Evolutionary conservation across 2,797 vertebrate species (phyloP).

Genomic region (Bovichtus variegatus): DNA sequence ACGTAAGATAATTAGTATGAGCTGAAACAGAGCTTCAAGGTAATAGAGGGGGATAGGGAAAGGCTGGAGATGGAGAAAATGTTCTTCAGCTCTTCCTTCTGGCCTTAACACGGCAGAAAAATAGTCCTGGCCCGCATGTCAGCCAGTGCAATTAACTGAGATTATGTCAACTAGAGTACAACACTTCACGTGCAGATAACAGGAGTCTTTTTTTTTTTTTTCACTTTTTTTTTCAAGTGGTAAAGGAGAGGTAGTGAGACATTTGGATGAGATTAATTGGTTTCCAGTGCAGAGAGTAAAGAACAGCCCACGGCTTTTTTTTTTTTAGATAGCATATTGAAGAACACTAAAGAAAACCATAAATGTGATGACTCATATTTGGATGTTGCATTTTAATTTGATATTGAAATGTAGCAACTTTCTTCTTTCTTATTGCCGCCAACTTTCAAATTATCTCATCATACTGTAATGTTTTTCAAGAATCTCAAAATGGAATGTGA

Average conservation of each 20-base stretch:
- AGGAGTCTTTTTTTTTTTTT: constrained; percentile 15
- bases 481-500: not conserved
- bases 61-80: constrained; percentile 57
- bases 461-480: not conserved
- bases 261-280: constrained; percentile 67
- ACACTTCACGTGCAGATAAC: constrained; percentile 51
- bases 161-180: constrained; percentile 73
- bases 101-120: constrained; percentile 57
- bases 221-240: constrained; percentile 13
- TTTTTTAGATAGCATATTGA: constrained; percentile 18
- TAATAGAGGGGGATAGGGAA: constrained; percentile 56
- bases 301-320: constrained; percentile 40
- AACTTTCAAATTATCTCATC: not conserved
- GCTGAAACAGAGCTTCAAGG: constrained; percentile 73
- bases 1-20: constrained; percentile 75
- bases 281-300: constrained; percentile 50
- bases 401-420: not conserved
- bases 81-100: constrained; percentile 66
- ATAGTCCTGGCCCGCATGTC: constrained; percentile 58
- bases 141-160: constrained; percentile 70
- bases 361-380: constrained; percentile 8
- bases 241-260: constrained; percentile 36
- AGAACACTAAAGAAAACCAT: not conserved
- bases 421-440: not conserved
- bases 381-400: constrained; percentile 1